Percentiles rank a stretch among this genome's conserved stretches.
Evolutionary conservation across 1,140 invertebrate species (phyloP).

Genomic region (Homarus americanus): DNA sequence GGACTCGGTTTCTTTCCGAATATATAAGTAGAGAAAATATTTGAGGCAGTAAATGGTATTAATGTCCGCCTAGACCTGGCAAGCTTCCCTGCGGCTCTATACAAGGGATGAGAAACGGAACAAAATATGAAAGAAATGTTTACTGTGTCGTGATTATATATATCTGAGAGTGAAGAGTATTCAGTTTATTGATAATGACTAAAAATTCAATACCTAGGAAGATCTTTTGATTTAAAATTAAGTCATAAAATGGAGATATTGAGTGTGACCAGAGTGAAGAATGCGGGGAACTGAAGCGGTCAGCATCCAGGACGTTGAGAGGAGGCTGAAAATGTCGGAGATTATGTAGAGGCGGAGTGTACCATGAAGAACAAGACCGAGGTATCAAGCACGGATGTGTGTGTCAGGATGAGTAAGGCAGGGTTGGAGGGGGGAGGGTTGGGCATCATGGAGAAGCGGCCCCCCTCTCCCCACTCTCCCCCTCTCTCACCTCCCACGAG

Average conservation of each 20-base stretch:
- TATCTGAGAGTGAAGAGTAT: background rate
- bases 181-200: constrained; percentile 5
- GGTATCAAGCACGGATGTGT: constrained; percentile 56
- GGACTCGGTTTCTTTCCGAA: background rate
- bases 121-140: constrained; percentile 72
- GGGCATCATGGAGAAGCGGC: constrained; percentile 22
- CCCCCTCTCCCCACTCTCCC: constrained; percentile 26
- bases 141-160: constrained; percentile 21
- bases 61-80: constrained; percentile 1
- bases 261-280: background rate
- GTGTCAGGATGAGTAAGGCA: constrained; percentile 65
- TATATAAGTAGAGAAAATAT: background rate
- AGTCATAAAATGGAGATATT: background rate
- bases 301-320: constrained; percentile 40
- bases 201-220: background rate
- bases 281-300: constrained; percentile 4
- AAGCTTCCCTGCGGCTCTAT: constrained; percentile 43
- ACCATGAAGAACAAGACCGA: constrained; percentile 71
- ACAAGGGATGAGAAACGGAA: constrained; percentile 62
- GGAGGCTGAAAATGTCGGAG: background rate
- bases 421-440: constrained; percentile 43
- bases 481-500: constrained; percentile 23
- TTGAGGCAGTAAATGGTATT: background rate
- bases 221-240: background rate
- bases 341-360: background rate